A percentile compares a stretch with the other conserved stretches of the same genome.
These are phyloP conservation scores for Clarias macrocephalus DNA, from an alignment of 2,113 vertebrate genomes.

Conservation along the genomic window DNA sequence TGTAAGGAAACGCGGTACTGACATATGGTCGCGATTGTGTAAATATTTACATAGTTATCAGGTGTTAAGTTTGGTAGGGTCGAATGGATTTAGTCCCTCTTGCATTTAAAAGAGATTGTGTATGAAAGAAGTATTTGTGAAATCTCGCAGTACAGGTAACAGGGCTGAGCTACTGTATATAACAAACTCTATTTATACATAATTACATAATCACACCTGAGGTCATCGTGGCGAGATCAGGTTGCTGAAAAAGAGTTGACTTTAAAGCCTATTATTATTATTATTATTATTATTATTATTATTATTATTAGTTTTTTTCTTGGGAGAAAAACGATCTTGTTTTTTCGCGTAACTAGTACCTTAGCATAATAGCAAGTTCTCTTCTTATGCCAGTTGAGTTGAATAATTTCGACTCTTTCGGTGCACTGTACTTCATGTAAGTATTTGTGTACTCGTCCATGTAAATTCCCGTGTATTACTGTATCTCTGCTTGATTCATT, in stretches of 20 bases:
- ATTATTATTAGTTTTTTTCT: conserved; percentile 10
- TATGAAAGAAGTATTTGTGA: conserved; percentile 8
- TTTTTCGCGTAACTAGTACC: conserved; percentile 5
- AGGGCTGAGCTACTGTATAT: conserved; percentile 22
- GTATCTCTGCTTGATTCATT: neutral
- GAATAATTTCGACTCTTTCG: neutral
- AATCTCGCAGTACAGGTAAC: conserved; percentile 33
- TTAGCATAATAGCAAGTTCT: neutral
- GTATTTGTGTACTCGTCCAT: neutral
- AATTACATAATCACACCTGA: conserved; percentile 40
- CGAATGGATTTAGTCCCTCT: neutral
- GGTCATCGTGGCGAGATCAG: conserved; percentile 5
- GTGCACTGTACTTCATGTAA: neutral
- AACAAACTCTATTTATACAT: conserved; percentile 41
- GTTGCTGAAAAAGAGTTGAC: conserved; percentile 39
- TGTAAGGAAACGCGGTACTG: conserved; percentile 19
- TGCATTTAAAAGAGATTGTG: neutral
- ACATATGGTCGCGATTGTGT: conserved; percentile 19
- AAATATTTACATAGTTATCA: conserved; percentile 16
- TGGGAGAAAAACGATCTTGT: conserved; percentile 27
- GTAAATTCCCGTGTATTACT: conserved; percentile 6
- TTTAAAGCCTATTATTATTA: conserved; percentile 7
- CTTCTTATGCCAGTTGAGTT: neutral
- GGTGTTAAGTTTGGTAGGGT: neutral
- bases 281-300: conserved; percentile 1